phyloP scores from a whole-genome alignment of 2,888 invertebrate species.

The Nomada lathburiana region DNA sequence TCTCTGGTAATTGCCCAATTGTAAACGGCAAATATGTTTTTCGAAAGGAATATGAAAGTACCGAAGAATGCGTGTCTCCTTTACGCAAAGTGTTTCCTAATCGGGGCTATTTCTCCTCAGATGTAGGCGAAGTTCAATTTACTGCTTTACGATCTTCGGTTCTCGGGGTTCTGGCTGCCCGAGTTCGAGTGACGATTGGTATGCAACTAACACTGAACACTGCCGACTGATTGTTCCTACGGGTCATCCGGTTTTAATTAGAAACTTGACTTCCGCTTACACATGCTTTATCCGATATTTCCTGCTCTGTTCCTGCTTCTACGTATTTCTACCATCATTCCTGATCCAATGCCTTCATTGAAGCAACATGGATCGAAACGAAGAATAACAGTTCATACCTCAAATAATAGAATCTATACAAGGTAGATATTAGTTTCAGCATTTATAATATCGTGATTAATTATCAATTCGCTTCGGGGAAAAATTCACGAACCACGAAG shows the following conservation, averaged over 20 bases:
- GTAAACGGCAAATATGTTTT: background rate
- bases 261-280: slow-evolving; percentile 68
- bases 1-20: too few species aligned
- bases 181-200: slow-evolving; percentile 55
- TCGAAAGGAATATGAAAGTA: background rate
- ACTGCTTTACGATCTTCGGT: slow-evolving; percentile 48
- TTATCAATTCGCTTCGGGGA: background rate
- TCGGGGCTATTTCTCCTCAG: slow-evolving; percentile 25
- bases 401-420: slow-evolving; percentile 1
- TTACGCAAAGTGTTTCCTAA: slow-evolving; percentile 29
- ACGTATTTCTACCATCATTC: slow-evolving; percentile 13
- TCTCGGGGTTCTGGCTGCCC: slow-evolving; percentile 44
- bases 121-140: slow-evolving; percentile 49
- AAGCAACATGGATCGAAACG: slow-evolving; percentile 5
- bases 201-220: slow-evolving; percentile 49
- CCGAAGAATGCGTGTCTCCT: background rate
- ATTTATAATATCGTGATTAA: background rate
- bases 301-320: slow-evolving; percentile 35
- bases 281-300: slow-evolving; percentile 58
- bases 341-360: slow-evolving; percentile 46
- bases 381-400: background rate
- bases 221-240: slow-evolving; percentile 69
- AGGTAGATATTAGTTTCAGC: background rate
- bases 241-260: slow-evolving; percentile 80
- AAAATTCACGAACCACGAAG: too few species aligned